These are phyloP conservation scores for Poecilia gillii DNA, from an alignment of 2,797 vertebrate species.

Conservation along the genomic window DNA sequence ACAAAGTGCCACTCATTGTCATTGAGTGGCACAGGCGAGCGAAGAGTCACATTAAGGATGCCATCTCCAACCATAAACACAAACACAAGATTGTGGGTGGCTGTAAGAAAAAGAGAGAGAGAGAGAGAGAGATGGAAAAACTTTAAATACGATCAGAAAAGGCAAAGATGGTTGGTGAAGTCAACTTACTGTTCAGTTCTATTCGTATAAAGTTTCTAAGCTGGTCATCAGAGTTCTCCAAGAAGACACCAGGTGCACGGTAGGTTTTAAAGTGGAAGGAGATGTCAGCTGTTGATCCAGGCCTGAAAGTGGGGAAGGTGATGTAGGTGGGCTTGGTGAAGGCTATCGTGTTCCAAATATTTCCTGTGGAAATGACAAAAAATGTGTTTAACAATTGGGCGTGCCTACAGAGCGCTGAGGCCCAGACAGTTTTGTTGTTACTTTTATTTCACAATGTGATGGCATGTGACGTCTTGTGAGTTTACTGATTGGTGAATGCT, in stretches of 20 bases:
- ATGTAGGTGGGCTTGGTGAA: constrained; percentile 92
- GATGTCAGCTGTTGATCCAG: constrained; percentile 91
- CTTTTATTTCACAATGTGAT: background rate
- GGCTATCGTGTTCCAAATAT: constrained; percentile 95
- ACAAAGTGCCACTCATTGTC: constrained; percentile 97
- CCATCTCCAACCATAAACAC: constrained; percentile 95
- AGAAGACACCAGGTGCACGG: constrained; percentile 87
- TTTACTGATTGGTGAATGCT: background rate
- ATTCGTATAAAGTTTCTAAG: constrained; percentile 90
- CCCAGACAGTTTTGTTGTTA: background rate
- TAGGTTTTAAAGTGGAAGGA: constrained; percentile 99
- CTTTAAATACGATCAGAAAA: background rate
- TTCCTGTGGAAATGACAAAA: constrained; percentile 78
- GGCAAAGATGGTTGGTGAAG: background rate
- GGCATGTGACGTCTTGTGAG: background rate
- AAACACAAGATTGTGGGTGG: constrained; percentile 88
- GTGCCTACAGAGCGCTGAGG: background rate
- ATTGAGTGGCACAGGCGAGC: constrained; percentile 85
- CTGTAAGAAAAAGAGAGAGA: constrained; percentile 68
- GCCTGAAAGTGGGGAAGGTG: constrained; percentile 91
- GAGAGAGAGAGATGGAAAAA: background rate
- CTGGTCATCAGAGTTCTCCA: constrained; percentile 90
- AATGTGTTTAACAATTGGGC: constrained; percentile 1
- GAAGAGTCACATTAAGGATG: constrained; percentile 89
- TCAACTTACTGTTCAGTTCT: constrained; percentile 91